Conservation (phyloP, 2,797 vertebrate genomes). For the Pitangus sulphuratus region DNA sequence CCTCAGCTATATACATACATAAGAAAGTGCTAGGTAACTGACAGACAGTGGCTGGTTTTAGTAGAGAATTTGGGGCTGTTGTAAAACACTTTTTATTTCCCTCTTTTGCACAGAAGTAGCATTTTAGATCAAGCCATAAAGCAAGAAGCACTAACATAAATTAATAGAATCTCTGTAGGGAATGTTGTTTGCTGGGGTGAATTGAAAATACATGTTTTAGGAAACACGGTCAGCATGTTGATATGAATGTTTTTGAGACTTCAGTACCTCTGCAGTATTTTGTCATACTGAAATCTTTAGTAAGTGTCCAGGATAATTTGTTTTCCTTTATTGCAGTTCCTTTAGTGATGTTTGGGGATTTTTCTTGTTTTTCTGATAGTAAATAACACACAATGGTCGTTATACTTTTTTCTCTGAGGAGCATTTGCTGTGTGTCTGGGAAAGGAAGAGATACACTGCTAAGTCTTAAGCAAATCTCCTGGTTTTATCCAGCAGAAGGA, state of each 20-base stretch:
- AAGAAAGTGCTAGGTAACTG: not conserved
- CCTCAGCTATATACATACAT: fast-evolving
- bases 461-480: not conserved
- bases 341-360: not conserved
- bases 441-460: not conserved
- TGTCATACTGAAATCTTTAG: not conserved
- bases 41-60: not conserved
- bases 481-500: not conserved
- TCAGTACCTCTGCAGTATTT: not conserved
- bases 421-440: not conserved
- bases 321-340: not conserved
- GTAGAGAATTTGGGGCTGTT: not conserved
- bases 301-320: not conserved
- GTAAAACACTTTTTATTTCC: not conserved
- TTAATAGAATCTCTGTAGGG: not conserved
- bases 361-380: not conserved
- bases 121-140: not conserved
- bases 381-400: not conserved
- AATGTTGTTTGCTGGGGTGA: not conserved
- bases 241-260: not conserved
- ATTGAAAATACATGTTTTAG: not conserved
- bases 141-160: not conserved
- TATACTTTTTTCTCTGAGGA: not conserved
- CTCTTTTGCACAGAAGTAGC: not conserved
- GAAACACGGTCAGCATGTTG: not conserved